Percentiles rank a stretch among this genome's conserved stretches.
These are phyloP conservation scores for Heliconius himera DNA, from an alignment of 1,140 invertebrate genomes.

Conservation along the genomic window DNA sequence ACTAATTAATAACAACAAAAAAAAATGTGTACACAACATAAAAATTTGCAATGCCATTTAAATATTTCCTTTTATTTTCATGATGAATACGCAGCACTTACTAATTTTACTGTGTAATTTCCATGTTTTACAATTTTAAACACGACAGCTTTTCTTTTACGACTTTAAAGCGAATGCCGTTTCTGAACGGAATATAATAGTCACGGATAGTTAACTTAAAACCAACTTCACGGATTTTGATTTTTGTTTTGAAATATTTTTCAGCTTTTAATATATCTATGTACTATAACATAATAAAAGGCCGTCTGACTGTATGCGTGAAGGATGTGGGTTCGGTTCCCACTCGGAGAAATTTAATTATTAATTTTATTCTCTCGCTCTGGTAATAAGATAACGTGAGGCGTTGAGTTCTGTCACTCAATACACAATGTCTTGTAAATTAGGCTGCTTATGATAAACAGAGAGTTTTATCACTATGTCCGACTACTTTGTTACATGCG, in stretches of 20 bases:
- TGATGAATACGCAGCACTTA: neutral
- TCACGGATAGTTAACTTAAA: slow-evolving; percentile 6
- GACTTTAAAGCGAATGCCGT: slow-evolving; percentile 2
- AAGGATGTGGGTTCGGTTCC: too few species aligned
- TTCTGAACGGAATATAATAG: neutral
- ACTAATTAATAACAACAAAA: too few species aligned
- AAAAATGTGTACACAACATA: too few species aligned
- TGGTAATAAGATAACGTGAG: too few species aligned
- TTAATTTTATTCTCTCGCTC: too few species aligned
- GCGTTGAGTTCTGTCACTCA: too few species aligned
- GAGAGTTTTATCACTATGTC: too few species aligned
- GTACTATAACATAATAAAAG: neutral
- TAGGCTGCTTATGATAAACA: too few species aligned
- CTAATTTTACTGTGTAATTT: neutral
- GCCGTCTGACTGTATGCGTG: too few species aligned
- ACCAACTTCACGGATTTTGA: slow-evolving; percentile 6
- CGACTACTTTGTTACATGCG: too few species aligned
- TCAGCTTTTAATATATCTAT: neutral
- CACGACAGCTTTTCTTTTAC: neutral
- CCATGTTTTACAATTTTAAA: slow-evolving; percentile 12
- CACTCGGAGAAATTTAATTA: too few species aligned
- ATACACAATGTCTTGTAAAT: too few species aligned
- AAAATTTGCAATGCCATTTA: neutral
- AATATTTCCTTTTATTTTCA: neutral
- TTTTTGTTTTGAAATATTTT: slow-evolving; percentile 3